Conservation (phyloP, 1,140 invertebrate genomes). For the Habropoda laboriosa region DNA sequence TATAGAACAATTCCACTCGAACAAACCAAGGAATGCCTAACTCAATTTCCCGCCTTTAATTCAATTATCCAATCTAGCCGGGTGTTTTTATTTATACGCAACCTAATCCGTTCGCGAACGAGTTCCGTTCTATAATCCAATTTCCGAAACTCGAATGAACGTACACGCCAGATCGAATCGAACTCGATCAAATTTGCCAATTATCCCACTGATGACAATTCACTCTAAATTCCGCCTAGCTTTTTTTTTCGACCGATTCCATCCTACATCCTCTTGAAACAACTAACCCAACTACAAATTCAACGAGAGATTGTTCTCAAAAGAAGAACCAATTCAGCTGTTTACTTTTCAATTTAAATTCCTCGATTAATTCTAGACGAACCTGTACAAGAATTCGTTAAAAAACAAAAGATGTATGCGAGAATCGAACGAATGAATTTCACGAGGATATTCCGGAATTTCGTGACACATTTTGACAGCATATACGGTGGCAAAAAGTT, state of each 20-base stretch:
- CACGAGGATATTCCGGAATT: slow-evolving; percentile 13
- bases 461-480: slow-evolving; percentile 10
- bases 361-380: background rate
- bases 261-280: too few relatives aligned
- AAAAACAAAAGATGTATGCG: too few relatives aligned
- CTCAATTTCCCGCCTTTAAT: background rate
- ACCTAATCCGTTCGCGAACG: background rate
- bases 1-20: background rate
- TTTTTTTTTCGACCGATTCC: background rate
- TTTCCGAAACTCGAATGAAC: slow-evolving; percentile 18
- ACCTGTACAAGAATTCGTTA: slow-evolving; percentile 35
- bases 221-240: background rate
- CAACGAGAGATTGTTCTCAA: too few relatives aligned
- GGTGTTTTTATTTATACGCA: slow-evolving; percentile 16
- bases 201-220: background rate
- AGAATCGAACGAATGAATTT: slow-evolving; percentile 46
- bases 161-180: background rate
- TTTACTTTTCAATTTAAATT: too few relatives aligned
- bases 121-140: background rate
- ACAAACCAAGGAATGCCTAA: slow-evolving; percentile 13
- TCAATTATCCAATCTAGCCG: slow-evolving; percentile 7
- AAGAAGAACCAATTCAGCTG: too few relatives aligned
- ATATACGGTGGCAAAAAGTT: slow-evolving; percentile 35
- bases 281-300: too few relatives aligned
- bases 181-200: background rate